A percentile compares a stretch with the other conserved stretches of the same genome.
These are phyloP conservation scores for Lagodon rhomboides DNA, from an alignment of 2,797 vertebrate species.

Conservation along the genomic window DNA sequence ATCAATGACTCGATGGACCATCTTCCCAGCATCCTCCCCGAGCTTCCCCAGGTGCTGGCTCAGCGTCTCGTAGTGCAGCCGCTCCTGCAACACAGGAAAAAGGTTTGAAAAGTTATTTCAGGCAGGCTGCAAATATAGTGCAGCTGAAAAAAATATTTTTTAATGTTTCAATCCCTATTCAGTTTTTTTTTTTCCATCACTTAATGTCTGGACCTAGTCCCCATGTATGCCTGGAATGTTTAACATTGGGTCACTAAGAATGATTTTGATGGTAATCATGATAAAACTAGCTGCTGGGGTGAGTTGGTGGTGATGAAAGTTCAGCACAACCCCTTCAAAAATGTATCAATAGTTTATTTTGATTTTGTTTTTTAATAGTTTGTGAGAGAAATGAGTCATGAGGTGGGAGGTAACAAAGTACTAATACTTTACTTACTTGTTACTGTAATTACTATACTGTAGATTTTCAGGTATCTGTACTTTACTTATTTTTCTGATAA, in stretches of 20 bases:
- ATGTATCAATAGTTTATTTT: not conserved
- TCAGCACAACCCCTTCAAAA: not conserved
- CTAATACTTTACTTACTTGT: too few species aligned
- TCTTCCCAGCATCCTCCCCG: constrained; percentile 91
- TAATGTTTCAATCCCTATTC: not conserved
- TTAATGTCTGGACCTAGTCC: constrained; percentile 15
- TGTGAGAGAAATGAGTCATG: constrained; percentile 11
- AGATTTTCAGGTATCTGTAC: too few species aligned
- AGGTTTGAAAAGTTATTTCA: not conserved
- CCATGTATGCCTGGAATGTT: constrained; percentile 10
- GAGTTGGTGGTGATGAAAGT: constrained; percentile 13
- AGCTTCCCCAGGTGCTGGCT: constrained; percentile 93
- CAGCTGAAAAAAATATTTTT: not conserved
- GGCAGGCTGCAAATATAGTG: not conserved
- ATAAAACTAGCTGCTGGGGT: constrained; percentile 51
- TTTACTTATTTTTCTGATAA: too few species aligned
- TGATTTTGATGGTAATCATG: constrained; percentile 40
- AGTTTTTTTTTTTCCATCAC: not conserved
- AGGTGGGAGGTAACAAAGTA: too few species aligned
- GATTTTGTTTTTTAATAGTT: not conserved
- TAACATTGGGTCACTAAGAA: constrained; percentile 26
- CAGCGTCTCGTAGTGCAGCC: constrained; percentile 93
- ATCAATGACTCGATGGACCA: constrained; percentile 95
- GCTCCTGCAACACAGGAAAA: constrained; percentile 84
- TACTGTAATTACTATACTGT: too few species aligned